Evolutionary conservation across 2,797 vertebrate genomes (phyloP).

Genomic region (Pseudochirops corinnae): DNA sequence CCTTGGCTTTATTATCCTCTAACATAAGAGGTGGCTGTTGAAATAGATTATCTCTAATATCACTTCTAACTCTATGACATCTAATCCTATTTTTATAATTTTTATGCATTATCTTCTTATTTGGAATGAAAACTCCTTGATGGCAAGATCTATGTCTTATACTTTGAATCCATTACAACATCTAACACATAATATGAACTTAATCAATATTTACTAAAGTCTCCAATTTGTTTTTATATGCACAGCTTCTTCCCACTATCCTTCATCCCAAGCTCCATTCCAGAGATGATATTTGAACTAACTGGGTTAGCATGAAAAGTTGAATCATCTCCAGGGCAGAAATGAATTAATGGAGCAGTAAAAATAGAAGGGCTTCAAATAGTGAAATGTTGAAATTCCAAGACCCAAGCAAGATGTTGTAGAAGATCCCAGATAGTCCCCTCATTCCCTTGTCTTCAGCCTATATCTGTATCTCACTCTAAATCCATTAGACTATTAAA

Average conservation of each 20-base stretch:
- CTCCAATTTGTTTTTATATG: background rate
- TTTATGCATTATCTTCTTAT: no score
- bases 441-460: background rate
- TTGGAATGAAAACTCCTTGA: no score
- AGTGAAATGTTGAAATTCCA: background rate
- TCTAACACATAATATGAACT: no score
- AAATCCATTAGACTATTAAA: background rate
- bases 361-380: background rate
- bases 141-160: no score
- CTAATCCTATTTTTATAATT: no score
- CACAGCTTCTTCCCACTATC: background rate
- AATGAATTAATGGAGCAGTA: background rate
- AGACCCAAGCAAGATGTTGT: background rate
- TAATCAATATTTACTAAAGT: background rate
- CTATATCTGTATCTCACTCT: background rate
- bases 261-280: background rate
- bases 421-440: background rate
- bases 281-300: background rate
- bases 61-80: no score
- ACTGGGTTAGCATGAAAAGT: background rate
- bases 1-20: no score
- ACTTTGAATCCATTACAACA: no score
- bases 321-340: background rate
- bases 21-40: no score
- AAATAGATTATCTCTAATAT: no score